Conservation (phyloP, 2,888 invertebrate species). For the Clunio marinus region DNA sequence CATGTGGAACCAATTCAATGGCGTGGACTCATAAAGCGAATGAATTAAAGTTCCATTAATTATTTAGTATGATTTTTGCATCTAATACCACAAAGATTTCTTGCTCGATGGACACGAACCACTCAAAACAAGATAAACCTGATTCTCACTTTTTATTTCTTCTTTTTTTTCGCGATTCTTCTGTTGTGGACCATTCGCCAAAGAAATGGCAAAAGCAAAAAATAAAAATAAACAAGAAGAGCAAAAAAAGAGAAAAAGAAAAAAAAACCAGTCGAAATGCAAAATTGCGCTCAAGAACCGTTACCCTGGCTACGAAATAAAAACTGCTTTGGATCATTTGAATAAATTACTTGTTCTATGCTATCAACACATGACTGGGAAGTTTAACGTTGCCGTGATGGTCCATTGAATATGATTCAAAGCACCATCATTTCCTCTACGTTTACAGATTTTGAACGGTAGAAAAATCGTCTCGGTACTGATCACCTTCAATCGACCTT, state of each 20-base stretch:
- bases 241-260: slow-evolving; percentile 28
- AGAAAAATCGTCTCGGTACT: too few species aligned
- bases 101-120: not conserved
- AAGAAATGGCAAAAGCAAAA: not conserved
- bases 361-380: too few species aligned
- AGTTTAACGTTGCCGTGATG: too few species aligned
- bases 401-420: too few species aligned
- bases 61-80: not conserved
- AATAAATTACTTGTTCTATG: too few species aligned
- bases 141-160: slow-evolving; percentile 5
- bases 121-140: slow-evolving; percentile 32
- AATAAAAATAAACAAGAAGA: slow-evolving; percentile 24
- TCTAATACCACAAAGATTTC: not conserved
- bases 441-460: too few species aligned
- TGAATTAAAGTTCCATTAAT: too few species aligned
- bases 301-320: not conserved
- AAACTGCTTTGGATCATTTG: too few species aligned
- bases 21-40: too few species aligned
- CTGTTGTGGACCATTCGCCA: not conserved
- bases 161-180: not conserved
- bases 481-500: too few species aligned
- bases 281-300: slow-evolving; percentile 29
- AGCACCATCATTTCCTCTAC: too few species aligned
- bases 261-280: slow-evolving; percentile 31
- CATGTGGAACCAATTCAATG: too few species aligned